phyloP scores from a whole-genome alignment of 2,113 vertebrate genomes.

The Pseudopipra pipra region DNA sequence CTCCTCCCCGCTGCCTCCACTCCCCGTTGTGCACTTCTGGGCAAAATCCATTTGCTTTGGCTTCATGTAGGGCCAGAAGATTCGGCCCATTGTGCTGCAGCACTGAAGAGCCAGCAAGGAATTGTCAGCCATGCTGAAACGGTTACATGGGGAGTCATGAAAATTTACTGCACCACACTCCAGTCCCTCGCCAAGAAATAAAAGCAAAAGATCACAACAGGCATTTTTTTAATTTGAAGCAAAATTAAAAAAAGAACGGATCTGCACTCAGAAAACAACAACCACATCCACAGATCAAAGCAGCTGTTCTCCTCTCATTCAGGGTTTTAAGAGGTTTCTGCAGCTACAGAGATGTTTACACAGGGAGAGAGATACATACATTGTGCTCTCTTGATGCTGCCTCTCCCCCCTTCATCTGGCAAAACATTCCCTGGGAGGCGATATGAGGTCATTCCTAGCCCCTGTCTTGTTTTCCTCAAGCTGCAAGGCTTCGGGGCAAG shows the following conservation, averaged over 20 bases:
- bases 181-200: slow-evolving; percentile 34
- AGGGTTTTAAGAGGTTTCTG: slow-evolving; percentile 64
- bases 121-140: slow-evolving; percentile 54
- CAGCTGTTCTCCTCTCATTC: slow-evolving; percentile 37
- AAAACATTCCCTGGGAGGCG: slow-evolving; percentile 61
- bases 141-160: slow-evolving; percentile 56
- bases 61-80: slow-evolving; percentile 57
- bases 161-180: slow-evolving; percentile 59
- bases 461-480: slow-evolving; percentile 61
- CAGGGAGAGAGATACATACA: slow-evolving; percentile 59
- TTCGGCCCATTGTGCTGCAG: slow-evolving; percentile 53
- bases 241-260: slow-evolving; percentile 59
- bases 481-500: slow-evolving; percentile 47
- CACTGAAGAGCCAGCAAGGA: slow-evolving; percentile 14
- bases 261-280: slow-evolving; percentile 55
- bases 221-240: slow-evolving; percentile 65
- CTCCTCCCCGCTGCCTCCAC: slow-evolving; percentile 26
- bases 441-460: slow-evolving; percentile 57
- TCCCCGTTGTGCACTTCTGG: slow-evolving; percentile 58
- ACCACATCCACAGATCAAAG: slow-evolving; percentile 71
- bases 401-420: slow-evolving; percentile 56
- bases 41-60: slow-evolving; percentile 61
- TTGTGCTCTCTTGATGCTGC: slow-evolving; percentile 53
- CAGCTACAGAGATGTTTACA: slow-evolving; percentile 66
- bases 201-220: slow-evolving; percentile 64